Base-by-base conservation (phyloP, 2,797 vertebrate species). In the Mormyrops attenuatus region DNA sequence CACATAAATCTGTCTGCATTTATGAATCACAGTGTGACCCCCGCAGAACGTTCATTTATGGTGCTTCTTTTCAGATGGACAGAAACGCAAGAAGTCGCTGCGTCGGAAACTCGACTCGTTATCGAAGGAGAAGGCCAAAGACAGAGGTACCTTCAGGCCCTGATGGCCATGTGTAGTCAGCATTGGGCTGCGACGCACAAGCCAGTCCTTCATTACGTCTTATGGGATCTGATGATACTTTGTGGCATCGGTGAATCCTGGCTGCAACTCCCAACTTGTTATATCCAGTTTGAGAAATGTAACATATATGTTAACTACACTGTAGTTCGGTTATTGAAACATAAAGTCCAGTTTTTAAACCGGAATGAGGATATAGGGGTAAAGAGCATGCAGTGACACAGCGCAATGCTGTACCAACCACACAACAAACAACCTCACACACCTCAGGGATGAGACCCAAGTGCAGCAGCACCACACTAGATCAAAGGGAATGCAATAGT, bases 11-110 rank as follows among this genome's bases (percentile, higher is more conserved):
- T 73, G 66, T 38, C 30, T 73, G 30, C 66, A 47, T 20, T 44
- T 80, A 80, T 38, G 82, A 85, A 85, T 52, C 44, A 85, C 47
- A 22, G 47, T 26, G 44, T 13, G 82, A 49, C n/a, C 9, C 9
- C 82, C n/a, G 8, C 82, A 26, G 3, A n/a, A 15, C 22, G 0
- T 26, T 85, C 49, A 15, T 85, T 30, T 11, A 30, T 4, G 66
- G 34, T 77, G n/a, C 91, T 34, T 26, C 89, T 88, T 85, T 92
- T n/a, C 95, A 99, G 98, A 99, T 97, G 98, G 97, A 91, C 97
- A 99, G 93, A 99, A 99, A 95, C 97, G 98, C 94, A 99, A 99
- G 95, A 99, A 99, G 93, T 99, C 98, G 0, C 94, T 99, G 94
- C 95, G 98, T 95, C 97, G 98, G 96, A 99, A 99, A 96, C 95